Evolutionary conservation across 2,888 invertebrate genomes (phyloP).

Genomic region (Calameuta idolon): DNA sequence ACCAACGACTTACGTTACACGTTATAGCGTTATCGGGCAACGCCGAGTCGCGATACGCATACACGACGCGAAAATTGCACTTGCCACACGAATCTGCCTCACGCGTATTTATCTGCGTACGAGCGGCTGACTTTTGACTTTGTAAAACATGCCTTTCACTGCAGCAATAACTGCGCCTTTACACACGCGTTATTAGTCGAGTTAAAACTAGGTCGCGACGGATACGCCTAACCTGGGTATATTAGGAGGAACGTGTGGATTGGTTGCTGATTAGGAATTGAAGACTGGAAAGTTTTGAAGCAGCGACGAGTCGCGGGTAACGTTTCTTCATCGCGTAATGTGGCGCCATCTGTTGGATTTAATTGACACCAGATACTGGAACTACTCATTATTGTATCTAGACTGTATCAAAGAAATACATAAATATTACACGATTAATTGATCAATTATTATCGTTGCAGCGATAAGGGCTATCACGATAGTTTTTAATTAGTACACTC

Average conservation of each 20-base stretch:
- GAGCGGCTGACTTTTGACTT: not conserved
- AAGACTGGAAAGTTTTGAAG: slow-evolving; percentile 6
- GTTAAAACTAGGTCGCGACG: not conserved
- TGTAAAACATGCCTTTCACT: not conserved
- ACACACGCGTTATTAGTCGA: not conserved
- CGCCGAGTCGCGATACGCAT: not conserved
- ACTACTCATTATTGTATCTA: too few relatives aligned
- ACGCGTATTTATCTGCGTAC: not conserved
- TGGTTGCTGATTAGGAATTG: not conserved
- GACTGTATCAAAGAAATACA: not conserved
- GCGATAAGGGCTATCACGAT: not conserved
- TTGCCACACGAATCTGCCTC: not conserved
- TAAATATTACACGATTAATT: not conserved
- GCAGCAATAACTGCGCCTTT: not conserved
- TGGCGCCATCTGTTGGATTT: not conserved
- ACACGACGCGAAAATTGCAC: not conserved
- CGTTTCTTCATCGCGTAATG: not conserved
- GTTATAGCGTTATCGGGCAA: not conserved
- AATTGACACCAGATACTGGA: not conserved
- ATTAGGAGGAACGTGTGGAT: not conserved
- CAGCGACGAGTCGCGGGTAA: not conserved
- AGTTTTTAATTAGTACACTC: not conserved
- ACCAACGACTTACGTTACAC: not conserved
- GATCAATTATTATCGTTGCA: not conserved
- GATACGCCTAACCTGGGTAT: not conserved